Evolutionary conservation across 2,797 vertebrate species (phyloP).

Genomic region (Malacoraja senta): DNA sequence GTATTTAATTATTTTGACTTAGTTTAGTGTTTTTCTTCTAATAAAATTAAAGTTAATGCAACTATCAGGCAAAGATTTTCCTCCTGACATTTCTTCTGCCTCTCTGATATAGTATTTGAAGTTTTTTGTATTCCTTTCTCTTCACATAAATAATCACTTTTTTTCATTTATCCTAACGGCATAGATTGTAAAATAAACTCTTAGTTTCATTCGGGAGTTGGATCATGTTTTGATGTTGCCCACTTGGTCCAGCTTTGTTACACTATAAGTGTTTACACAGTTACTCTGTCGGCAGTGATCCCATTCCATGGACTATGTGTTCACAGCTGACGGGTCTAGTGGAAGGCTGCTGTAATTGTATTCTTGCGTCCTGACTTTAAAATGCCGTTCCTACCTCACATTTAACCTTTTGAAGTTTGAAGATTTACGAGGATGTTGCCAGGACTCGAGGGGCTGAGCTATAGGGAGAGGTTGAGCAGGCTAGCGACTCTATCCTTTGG

Average conservation of each 20-base stretch:
- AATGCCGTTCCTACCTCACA: neutral
- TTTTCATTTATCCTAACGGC: neutral
- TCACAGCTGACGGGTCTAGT: constrained; percentile 2
- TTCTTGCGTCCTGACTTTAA: neutral
- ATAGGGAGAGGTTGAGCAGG: too few relatives aligned
- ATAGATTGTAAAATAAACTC: constrained; percentile 1
- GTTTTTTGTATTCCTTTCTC: neutral
- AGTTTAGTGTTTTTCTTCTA: neutral
- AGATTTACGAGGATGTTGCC: too few relatives aligned
- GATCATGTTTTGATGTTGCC: neutral
- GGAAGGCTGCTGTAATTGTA: neutral
- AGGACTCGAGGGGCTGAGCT: too few relatives aligned
- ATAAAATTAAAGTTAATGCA: neutral
- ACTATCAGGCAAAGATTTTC: neutral
- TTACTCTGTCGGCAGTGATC: constrained; percentile 5
- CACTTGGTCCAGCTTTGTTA: constrained; percentile 17
- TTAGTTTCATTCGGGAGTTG: neutral
- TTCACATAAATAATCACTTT: neutral
- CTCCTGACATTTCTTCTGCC: neutral
- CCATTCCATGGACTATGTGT: neutral
- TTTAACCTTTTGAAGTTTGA: constrained; percentile 14
- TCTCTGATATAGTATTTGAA: neutral
- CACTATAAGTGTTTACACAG: neutral
- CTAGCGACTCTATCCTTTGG: too few relatives aligned
- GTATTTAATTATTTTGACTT: neutral